Evolutionary conservation across 2,797 vertebrate genomes (phyloP).

Genomic region (Gallirallus australis): DNA sequence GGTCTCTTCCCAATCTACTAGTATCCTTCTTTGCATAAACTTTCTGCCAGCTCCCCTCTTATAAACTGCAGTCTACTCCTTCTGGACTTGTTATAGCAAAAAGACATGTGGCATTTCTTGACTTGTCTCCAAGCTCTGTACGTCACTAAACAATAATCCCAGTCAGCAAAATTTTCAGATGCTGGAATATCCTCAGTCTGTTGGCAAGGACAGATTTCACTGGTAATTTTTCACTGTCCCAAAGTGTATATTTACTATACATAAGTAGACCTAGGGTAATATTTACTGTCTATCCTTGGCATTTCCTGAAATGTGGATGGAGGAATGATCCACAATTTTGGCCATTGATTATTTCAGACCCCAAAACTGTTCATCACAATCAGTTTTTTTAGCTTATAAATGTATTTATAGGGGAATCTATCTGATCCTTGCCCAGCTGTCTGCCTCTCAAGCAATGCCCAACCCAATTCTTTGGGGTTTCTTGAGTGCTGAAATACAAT

Average conservation of each 20-base stretch:
- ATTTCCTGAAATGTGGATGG: neutral
- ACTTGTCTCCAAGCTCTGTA: neutral
- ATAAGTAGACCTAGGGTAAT: neutral
- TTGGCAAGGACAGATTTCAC: neutral
- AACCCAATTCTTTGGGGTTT: neutral
- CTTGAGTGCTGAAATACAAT: neutral
- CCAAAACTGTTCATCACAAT: neutral
- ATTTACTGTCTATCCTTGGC: neutral
- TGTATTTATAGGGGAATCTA: neutral
- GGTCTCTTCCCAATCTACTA: neutral
- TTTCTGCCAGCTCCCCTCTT: neutral
- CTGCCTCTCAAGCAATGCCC: neutral
- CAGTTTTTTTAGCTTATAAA: neutral
- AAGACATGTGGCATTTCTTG: neutral
- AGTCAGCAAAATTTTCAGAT: neutral
- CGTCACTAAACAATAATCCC: accelerated
- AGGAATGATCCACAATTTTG: neutral
- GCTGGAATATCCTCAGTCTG: neutral
- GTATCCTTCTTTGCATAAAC: neutral
- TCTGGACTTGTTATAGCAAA: neutral
- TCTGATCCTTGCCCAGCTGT: neutral
- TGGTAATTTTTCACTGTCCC: neutral
- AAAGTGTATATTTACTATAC: neutral
- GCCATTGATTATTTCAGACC: neutral
- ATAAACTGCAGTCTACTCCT: neutral